phyloP scores from a whole-genome alignment of 1,140 invertebrate species.

The Zaprionus gabonicus region DNA sequence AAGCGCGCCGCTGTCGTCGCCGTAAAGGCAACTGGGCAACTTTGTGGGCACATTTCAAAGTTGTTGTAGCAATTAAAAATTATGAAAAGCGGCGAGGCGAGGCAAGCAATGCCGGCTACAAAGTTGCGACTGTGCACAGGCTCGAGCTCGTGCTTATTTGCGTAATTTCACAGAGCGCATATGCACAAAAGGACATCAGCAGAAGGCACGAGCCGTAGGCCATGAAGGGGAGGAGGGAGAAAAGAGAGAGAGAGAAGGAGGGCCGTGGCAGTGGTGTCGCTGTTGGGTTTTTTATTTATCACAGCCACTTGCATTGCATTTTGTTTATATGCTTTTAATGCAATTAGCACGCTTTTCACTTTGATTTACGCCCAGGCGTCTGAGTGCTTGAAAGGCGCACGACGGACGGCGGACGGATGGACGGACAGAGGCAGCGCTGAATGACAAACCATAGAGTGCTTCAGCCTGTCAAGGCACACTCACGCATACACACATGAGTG shows the following conservation, averaged over 20 bases:
- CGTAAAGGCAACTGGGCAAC: conserved; percentile 15
- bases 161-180: conserved; percentile 74
- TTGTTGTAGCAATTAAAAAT: conserved; percentile 54
- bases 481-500: conserved; percentile 23
- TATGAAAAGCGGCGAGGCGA: conserved; percentile 23
- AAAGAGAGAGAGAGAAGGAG: conserved; percentile 18
- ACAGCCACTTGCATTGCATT: conserved; percentile 81
- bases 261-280: conserved; percentile 20
- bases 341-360: conserved; percentile 82
- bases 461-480: conserved; percentile 50
- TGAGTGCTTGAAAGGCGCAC: conserved; percentile 44
- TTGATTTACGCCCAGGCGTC: conserved; percentile 77
- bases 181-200: conserved; percentile 65
- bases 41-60: conserved; percentile 49
- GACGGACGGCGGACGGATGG: conserved; percentile 8
- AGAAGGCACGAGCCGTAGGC: conserved; percentile 6
- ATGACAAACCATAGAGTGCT: conserved; percentile 54
- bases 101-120: conserved; percentile 30
- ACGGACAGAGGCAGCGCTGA: conserved; percentile 25
- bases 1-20: conserved; percentile 1
- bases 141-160: conserved; percentile 64
- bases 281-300: conserved; percentile 65
- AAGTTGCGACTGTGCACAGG: conserved; percentile 42
- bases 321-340: conserved; percentile 83
- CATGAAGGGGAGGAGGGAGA: background rate